A percentile compares a stretch with the other conserved stretches of the same genome.
Evolutionary conservation across 2,797 vertebrate genomes (phyloP).

Genomic region (Neopelma chrysocephalum): DNA sequence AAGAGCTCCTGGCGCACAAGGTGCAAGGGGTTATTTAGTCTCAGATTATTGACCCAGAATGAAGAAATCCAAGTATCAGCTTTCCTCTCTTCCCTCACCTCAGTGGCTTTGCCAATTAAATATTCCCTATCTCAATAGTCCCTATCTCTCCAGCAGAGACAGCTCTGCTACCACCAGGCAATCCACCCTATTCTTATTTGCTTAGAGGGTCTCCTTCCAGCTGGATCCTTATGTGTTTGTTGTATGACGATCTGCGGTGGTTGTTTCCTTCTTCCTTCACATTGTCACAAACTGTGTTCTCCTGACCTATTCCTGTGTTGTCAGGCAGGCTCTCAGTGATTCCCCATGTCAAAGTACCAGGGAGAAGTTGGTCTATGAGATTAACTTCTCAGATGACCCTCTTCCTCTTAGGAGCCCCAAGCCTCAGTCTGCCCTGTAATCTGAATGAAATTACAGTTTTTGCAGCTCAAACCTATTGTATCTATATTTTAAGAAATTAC

Average conservation of each 20-base stretch:
- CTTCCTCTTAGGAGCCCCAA: not conserved
- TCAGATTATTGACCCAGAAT: constrained; percentile 39
- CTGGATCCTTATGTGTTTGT: not conserved
- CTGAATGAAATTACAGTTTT: not conserved
- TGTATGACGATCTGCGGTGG: not conserved
- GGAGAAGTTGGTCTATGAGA: not conserved
- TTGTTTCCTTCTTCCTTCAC: not conserved
- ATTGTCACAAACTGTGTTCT: not conserved
- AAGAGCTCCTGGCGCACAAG: constrained; percentile 28
- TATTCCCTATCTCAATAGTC: not conserved
- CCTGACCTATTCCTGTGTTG: not conserved
- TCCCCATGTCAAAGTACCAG: not conserved
- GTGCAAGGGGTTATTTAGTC: constrained; percentile 49
- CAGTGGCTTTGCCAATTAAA: constrained; percentile 33
- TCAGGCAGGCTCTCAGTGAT: not conserved
- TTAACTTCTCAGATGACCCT: not conserved
- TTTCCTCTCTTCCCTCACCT: constrained; percentile 35
- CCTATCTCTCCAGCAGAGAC: not conserved
- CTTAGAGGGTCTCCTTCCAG: not conserved
- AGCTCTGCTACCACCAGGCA: not conserved
- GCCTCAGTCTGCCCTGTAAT: not conserved
- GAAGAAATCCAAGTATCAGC: constrained; percentile 29
- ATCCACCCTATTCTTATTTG: not conserved
- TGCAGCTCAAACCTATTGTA: not conserved
- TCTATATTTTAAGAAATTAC: not conserved